Evolutionary conservation across 2,888 invertebrate species (phyloP).

Genomic region (Carterocephalus palaemon): DNA sequence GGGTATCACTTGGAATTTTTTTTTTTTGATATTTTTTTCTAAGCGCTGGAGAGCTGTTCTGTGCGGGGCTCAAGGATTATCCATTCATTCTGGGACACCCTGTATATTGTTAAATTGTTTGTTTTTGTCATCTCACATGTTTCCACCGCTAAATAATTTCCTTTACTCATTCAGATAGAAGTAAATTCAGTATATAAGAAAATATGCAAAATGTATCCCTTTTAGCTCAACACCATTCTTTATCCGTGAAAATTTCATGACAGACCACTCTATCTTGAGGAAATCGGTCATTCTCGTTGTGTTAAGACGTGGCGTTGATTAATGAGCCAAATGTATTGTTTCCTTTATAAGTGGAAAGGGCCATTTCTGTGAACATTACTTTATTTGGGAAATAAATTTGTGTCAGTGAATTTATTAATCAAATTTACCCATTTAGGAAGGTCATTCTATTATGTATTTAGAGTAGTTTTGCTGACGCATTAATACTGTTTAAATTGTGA

Average conservation of each 20-base stretch:
- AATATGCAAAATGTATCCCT: constrained; percentile 12
- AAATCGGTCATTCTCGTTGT: constrained; percentile 53
- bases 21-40: too few species aligned
- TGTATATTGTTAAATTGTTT: too few species aligned
- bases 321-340: constrained; percentile 56
- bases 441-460: constrained; percentile 32
- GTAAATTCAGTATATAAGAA: too few species aligned
- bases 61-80: too few species aligned
- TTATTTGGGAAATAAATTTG: constrained; percentile 34
- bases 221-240: constrained; percentile 16
- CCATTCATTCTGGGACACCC: too few species aligned
- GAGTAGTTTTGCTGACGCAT: too few species aligned
- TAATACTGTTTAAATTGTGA: too few species aligned
- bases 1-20: too few species aligned
- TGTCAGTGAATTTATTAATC: constrained; percentile 30
- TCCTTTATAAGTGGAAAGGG: constrained; percentile 41
- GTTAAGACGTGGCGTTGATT: constrained; percentile 54
- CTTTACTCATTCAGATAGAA: too few species aligned
- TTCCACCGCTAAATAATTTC: background rate
- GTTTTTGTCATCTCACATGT: too few species aligned
- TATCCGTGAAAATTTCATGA: constrained; percentile 19
- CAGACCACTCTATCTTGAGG: constrained; percentile 34
- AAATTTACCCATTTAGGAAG: constrained; percentile 41
- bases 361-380: constrained; percentile 36
- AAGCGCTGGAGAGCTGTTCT: too few species aligned